Evolutionary conservation across 2,797 vertebrate species (phyloP), one percentile per base, ranked within the genome.

Genomic region (Anabacerthia variegaticeps): DNA sequence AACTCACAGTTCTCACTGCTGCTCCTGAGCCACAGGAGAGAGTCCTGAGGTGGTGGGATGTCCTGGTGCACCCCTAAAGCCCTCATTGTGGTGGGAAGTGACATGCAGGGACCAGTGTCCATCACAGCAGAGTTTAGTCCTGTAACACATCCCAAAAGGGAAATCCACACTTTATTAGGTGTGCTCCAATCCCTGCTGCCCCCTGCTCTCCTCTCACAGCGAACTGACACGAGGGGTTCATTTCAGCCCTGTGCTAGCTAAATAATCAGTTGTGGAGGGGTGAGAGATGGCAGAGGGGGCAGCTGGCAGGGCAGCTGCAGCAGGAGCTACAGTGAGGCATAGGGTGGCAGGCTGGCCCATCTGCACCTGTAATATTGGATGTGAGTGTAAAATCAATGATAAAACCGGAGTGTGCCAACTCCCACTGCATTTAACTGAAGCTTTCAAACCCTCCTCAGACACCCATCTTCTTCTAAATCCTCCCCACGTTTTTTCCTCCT

Each of bases 161-260:
- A 98, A 98, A 98, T 97, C 98, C 97, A 97, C 97, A 94, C 98
- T 97, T 98, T 96, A 98, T 98, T 98, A 98, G 66, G 56, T 34
- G 68, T 65, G 46, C 80, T 78, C 62, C 71, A 63, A 26, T 23
- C 43, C 68, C 58, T 2, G 14, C 79, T 4, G 4, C 26, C 65
- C 37, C 36, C n/a, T 56, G 58, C 74, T 88, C 72, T 43, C 56
- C 48, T 51, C 32, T 63, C 13, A 16, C 71, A 36, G 48, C n/a
- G 65, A 77, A 12, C 41, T 39, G 71, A 7, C 30, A 21, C 0
- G 1, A 52, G 39, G 71, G 36, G 86, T 83, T 67, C 8, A 51
- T 82, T 94, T 88, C 63, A 93, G 43, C 66, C 75, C 80, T 5
- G 54, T 20, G 22, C 14, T 37, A 32, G 73, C 67, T 78, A 84